phyloP scores from a whole-genome alignment of 2,888 invertebrate species.

The Lasioglossum pauxillum region DNA sequence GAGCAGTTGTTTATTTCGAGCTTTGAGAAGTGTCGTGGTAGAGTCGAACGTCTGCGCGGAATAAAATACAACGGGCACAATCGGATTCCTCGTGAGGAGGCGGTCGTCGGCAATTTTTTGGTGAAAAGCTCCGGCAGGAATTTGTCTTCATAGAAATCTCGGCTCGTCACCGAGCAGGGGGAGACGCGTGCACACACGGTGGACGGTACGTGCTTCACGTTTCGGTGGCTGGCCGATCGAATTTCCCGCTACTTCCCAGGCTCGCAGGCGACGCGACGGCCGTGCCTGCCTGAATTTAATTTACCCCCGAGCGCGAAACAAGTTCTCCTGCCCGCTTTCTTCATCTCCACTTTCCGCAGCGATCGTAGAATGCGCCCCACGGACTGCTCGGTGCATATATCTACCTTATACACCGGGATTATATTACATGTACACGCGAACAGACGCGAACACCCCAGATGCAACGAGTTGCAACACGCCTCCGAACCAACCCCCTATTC shows the following conservation, averaged over 20 bases:
- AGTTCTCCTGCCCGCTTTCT: constrained; percentile 43
- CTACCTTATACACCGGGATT: constrained; percentile 29
- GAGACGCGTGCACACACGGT: constrained; percentile 39
- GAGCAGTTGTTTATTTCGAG: background rate
- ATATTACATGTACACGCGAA: constrained; percentile 30
- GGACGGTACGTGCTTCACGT: constrained; percentile 54
- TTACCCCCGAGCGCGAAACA: constrained; percentile 51
- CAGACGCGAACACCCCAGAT: background rate
- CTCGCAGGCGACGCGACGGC: constrained; percentile 22
- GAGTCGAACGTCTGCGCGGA: background rate
- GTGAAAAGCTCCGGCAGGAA: constrained; percentile 11
- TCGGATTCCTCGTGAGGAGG: constrained; percentile 15
- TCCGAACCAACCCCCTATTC: background rate
- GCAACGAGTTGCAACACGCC: background rate
- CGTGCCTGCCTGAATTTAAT: constrained; percentile 52
- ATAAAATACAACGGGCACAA: constrained; percentile 15
- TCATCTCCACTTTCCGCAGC: constrained; percentile 41
- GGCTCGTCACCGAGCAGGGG: constrained; percentile 37
- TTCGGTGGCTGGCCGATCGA: constrained; percentile 57
- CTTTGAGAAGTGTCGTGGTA: background rate
- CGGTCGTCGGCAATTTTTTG: constrained; percentile 37
- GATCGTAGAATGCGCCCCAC: constrained; percentile 25
- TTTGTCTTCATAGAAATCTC: constrained; percentile 29
- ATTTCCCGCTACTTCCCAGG: constrained; percentile 46
- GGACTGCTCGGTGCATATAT: constrained; percentile 12